Percentiles rank a stretch among this genome's conserved stretches.
Conservation (phyloP, 2,113 vertebrate species). For the Datnioides undecimradiatus region DNA sequence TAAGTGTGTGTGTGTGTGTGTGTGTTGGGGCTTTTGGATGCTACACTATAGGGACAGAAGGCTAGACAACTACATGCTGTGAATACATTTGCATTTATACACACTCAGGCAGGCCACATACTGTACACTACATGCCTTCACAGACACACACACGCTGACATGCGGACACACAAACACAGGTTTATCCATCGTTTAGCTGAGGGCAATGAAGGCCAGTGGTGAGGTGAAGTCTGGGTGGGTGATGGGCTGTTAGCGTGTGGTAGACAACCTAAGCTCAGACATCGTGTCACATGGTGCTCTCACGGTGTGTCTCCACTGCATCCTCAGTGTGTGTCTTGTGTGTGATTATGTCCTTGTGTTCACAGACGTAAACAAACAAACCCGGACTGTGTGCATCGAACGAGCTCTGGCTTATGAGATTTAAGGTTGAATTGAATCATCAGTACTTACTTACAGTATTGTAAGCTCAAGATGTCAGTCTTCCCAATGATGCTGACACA, state of each 20-base stretch:
- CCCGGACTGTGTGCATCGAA: neutral
- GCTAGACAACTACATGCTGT: slow-evolving; percentile 42
- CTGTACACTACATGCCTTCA: neutral
- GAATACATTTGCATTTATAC: slow-evolving; percentile 61
- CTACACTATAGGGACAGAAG: slow-evolving; percentile 37
- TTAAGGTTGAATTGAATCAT: slow-evolving; percentile 21
- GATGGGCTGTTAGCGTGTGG: slow-evolving; percentile 8
- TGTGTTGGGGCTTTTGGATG: slow-evolving; percentile 1
- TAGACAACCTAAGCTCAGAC: slow-evolving; percentile 22
- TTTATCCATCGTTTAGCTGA: slow-evolving; percentile 33
- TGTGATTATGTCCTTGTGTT: no score
- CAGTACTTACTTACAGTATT: slow-evolving; percentile 8
- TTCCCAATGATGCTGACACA: neutral
- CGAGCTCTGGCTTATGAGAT: neutral
- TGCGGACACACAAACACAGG: slow-evolving; percentile 5
- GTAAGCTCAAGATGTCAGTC: slow-evolving; percentile 6
- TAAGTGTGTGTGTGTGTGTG: slow-evolving; percentile 7
- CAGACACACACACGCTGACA: slow-evolving; percentile 18
- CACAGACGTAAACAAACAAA: slow-evolving; percentile 14
- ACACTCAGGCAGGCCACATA: slow-evolving; percentile 29
- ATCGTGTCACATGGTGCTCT: no score
- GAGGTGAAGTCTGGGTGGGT: slow-evolving; percentile 28
- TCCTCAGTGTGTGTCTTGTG: slow-evolving; percentile 11
- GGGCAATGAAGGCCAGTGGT: neutral
- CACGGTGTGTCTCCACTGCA: slow-evolving; percentile 12